Evolutionary conservation across 2,888 invertebrate species (phyloP), one percentile per base, ranked within the genome.

Genomic region (Nephrotoma appendiculata): DNA sequence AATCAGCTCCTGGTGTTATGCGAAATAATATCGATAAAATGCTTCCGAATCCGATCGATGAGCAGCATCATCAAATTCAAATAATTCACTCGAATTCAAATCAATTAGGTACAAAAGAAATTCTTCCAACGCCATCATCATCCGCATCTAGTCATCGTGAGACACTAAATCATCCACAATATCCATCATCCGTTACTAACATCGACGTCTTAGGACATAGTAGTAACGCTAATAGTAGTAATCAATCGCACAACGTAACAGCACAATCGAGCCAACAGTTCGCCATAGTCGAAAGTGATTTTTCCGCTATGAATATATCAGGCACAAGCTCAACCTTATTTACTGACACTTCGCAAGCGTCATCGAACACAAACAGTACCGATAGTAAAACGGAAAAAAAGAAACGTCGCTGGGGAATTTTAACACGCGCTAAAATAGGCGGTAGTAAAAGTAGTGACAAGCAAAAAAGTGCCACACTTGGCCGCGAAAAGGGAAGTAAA

Each of bases 391-490:
- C 95, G 90, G 93, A 94, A 91, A 94, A 94, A 90, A 91, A 94
- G 87, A 93, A 94, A 88, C 91, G 95, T 31, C 95, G 95, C 95
- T 95, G 94, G 12, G 93, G 95, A 89, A 41, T 86, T 42, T 86
- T 86, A 41, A 57, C 15, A 42, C 86, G 86, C 15, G 86, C 52
- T 11, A 52, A 52, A 41, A 93, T 95, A 87, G 94, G 95, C 90
- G 93, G 95, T 19, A 93, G 93, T 87, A 92, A 92, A 88, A 95
- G 95, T 89, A 91, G 90, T 52, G 91, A 91, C 86, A 92, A 92
- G 87, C 93, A 93, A 87, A 93, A 95, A 88, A 94, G 95, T 88
- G 95, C 95, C 0, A 95, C 95, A 5, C 90, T 95, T 86, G 95
- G 95, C 0, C 92, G 95, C 87, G 95, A 95, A 88, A 93, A 94